phyloP scores from a whole-genome alignment of 2,113 vertebrate genomes.

The Macrotus californicus region DNA sequence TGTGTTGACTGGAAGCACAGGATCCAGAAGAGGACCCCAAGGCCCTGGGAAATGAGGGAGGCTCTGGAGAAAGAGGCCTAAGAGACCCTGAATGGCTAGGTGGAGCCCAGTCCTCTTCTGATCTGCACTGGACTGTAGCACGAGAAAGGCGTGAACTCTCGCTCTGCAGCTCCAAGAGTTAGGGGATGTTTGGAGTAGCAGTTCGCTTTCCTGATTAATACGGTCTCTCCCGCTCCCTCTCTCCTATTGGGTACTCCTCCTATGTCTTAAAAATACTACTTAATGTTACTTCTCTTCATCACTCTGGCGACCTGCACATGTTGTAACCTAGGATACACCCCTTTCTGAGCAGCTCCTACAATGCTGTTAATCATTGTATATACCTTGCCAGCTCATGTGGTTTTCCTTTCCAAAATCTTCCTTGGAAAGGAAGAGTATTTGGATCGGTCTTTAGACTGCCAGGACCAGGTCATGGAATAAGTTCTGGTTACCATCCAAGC shows the following conservation, averaged over 20 bases:
- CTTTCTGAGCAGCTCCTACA: background rate
- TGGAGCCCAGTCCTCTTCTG: background rate
- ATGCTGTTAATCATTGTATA: background rate
- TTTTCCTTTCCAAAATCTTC: constrained; percentile 26
- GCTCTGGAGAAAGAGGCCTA: background rate
- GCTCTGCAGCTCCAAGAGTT: background rate
- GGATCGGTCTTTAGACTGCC: background rate
- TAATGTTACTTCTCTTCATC: background rate
- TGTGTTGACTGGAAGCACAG: background rate
- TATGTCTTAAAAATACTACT: background rate
- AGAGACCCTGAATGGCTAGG: background rate
- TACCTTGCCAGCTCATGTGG: background rate
- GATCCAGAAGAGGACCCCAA: background rate
- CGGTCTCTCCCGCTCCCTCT: background rate
- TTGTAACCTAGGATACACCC: background rate
- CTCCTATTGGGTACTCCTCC: background rate
- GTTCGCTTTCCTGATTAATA: background rate
- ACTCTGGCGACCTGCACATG: background rate
- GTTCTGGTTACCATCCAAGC: background rate
- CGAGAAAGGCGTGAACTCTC: background rate
- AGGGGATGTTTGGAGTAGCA: background rate
- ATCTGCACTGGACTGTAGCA: background rate
- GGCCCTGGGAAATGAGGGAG: background rate
- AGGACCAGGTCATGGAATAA: background rate
- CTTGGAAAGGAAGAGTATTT: background rate